Conservation (phyloP, 2,797 vertebrate genomes). For the Meriones psammophilus region DNA sequence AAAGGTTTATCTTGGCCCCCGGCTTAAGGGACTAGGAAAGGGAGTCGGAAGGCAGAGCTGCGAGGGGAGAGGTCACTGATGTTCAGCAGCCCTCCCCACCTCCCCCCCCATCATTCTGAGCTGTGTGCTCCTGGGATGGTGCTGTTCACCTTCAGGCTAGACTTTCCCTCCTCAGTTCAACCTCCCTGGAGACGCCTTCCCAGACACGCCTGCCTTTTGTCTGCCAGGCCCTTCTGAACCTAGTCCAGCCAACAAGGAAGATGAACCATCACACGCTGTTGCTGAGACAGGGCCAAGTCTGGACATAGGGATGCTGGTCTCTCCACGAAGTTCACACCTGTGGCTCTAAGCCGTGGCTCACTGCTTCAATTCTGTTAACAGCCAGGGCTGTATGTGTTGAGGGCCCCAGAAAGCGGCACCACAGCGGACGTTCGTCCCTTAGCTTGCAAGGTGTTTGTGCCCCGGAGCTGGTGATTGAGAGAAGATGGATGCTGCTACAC, state of each 20-base stretch:
- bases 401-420: conserved; percentile 11
- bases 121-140: not conserved
- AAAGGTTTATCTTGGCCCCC: not conserved
- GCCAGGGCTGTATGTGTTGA: not conserved
- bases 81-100: too few species aligned
- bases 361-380: not conserved
- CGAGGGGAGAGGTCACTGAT: too few species aligned
- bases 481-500: not conserved
- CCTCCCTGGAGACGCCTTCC: not conserved
- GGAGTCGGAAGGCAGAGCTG: not conserved
- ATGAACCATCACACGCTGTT: not conserved
- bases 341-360: not conserved
- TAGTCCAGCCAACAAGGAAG: not conserved
- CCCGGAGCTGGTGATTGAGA: conserved; percentile 7
- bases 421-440: not conserved
- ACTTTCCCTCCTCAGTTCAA: not conserved
- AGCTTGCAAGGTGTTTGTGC: not conserved
- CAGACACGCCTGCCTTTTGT: not conserved
- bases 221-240: not conserved
- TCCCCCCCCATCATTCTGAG: not conserved
- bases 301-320: not conserved
- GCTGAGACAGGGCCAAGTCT: not conserved
- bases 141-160: not conserved
- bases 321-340: not conserved
- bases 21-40: not conserved